These are phyloP conservation scores for Leptosomus discolor DNA, from an alignment of 2,113 vertebrate genomes.

Conservation along the genomic window DNA sequence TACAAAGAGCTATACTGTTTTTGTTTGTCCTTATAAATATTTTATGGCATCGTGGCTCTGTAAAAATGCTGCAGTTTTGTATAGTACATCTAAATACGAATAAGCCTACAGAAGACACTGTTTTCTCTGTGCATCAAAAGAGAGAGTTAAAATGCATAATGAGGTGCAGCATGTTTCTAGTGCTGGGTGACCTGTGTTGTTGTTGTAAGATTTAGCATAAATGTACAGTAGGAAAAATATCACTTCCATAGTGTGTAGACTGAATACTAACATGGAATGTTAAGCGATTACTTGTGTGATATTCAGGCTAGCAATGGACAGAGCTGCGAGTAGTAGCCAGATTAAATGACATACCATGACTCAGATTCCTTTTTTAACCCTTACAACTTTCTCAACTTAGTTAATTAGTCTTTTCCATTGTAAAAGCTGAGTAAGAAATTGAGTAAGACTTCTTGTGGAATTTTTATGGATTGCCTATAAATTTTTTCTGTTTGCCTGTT, in stretches of 20 bases:
- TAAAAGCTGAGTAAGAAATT: neutral
- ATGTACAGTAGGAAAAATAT: neutral
- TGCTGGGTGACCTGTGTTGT: neutral
- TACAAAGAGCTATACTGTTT: neutral
- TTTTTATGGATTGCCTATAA: neutral
- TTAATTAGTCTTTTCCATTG: neutral
- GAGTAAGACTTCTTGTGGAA: neutral
- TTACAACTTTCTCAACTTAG: neutral
- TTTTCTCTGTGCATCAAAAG: neutral
- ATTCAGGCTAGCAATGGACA: neutral
- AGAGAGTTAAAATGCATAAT: slow-evolving; percentile 11
- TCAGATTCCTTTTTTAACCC: neutral
- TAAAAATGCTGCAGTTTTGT: slow-evolving; percentile 11
- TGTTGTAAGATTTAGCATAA: neutral
- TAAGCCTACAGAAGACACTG: neutral
- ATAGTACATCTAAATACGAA: neutral
- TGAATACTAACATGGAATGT: neutral
- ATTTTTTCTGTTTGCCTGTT: neutral
- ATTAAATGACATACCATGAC: neutral
- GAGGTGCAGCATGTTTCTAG: neutral
- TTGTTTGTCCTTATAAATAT: slow-evolving; percentile 41
- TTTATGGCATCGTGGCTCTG: neutral
- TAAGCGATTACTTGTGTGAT: neutral
- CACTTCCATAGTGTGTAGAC: neutral
- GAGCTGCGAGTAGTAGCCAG: neutral